phyloP scores from a whole-genome alignment of 2,888 invertebrate genomes.

The Drosophila nr. medialis region DNA sequence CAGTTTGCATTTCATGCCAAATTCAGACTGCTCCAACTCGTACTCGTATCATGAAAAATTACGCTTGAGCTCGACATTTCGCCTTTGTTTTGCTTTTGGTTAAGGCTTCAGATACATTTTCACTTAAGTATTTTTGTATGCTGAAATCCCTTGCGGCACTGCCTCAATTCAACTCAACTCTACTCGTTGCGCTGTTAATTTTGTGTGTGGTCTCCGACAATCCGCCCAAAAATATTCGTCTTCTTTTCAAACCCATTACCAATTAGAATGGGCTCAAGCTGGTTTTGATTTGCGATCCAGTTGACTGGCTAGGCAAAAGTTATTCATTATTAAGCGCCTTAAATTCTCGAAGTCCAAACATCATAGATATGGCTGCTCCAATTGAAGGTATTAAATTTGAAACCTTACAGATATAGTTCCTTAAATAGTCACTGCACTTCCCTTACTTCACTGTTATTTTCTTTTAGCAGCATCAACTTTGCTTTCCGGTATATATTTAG shows the following conservation, averaged over 20 bases:
- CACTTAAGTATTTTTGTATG: constrained; percentile 48
- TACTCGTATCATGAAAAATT: constrained; percentile 66
- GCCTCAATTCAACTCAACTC: constrained; percentile 2
- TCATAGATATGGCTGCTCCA: background rate
- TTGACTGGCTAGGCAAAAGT: background rate
- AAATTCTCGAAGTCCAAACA: background rate
- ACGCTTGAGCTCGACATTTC: constrained; percentile 40
- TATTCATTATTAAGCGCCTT: background rate
- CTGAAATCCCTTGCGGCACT: constrained; percentile 38
- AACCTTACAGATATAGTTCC: background rate
- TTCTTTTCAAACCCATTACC: constrained; percentile 10
- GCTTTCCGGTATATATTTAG: background rate
- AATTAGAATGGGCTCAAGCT: background rate
- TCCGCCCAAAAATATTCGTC: constrained; percentile 44
- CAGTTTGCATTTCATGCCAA: constrained; percentile 71
- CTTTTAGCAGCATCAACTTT: background rate
- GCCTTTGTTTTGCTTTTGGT: constrained; percentile 23
- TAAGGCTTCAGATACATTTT: constrained; percentile 49
- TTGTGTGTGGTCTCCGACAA: constrained; percentile 40
- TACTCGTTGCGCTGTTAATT: constrained; percentile 42
- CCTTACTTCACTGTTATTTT: background rate
- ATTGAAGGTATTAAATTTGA: background rate
- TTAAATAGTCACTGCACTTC: background rate
- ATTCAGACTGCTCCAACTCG: constrained; percentile 4
- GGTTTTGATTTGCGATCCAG: background rate